A percentile compares a stretch with the other conserved stretches of the same genome.
phyloP scores from a whole-genome alignment of 2,113 vertebrate genomes.

The Pituophis catenifer region DNA sequence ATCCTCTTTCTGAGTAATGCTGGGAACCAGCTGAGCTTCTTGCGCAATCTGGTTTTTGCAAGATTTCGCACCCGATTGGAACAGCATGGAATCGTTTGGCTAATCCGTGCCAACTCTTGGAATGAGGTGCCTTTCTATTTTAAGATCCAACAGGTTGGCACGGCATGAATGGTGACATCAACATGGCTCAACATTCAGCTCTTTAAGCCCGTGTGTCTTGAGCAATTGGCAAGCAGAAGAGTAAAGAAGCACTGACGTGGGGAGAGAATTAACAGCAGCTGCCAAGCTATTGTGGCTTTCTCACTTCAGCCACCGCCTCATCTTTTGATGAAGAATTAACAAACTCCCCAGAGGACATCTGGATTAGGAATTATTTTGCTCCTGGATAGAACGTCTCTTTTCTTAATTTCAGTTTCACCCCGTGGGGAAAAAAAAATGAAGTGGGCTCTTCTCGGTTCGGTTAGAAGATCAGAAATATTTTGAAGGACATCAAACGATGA shows the following conservation, averaged over 20 bases:
- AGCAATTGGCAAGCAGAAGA: not conserved
- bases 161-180: not conserved
- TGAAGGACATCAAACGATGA: too few species aligned
- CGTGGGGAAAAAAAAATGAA: too few species aligned
- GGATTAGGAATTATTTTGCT: too few species aligned
- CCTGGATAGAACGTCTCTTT: too few species aligned
- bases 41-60: not conserved
- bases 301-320: too few species aligned
- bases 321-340: not conserved
- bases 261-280: not conserved
- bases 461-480: too few species aligned
- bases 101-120: not conserved
- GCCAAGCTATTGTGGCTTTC: not conserved
- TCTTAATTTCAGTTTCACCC: too few species aligned
- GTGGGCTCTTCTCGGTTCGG: too few species aligned
- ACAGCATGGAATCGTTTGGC: not conserved
- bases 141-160: not conserved
- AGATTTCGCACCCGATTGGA: not conserved
- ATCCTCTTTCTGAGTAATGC: not conserved
- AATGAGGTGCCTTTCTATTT: not conserved
- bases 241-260: not conserved
- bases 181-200: not conserved
- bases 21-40: not conserved
- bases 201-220: not conserved
- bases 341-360: not conserved